phyloP scores from a whole-genome alignment of 2,113 vertebrate species.

The Benthochromis sp. region DNA sequence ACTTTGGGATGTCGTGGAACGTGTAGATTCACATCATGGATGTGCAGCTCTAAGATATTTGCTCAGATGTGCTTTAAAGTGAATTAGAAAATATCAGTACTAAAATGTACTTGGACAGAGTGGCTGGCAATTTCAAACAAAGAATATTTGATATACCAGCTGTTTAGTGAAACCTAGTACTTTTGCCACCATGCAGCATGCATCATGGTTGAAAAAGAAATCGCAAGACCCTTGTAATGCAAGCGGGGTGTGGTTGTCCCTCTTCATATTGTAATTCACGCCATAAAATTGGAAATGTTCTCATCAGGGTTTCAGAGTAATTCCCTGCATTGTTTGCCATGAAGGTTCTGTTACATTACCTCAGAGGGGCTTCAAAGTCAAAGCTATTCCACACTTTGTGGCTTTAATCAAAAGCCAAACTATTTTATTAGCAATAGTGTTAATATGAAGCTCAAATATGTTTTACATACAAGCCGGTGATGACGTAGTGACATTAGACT shows the following conservation, averaged over 20 bases:
- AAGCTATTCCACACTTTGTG: background rate
- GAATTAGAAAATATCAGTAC: background rate
- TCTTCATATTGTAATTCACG: background rate
- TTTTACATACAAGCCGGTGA: background rate
- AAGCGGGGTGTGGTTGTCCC: background rate
- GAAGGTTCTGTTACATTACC: background rate
- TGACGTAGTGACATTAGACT: background rate
- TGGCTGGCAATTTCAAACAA: background rate
- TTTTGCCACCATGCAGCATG: background rate
- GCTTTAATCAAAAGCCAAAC: background rate
- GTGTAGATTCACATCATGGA: background rate
- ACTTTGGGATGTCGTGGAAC: background rate
- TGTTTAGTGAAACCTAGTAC: background rate
- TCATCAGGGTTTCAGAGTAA: background rate
- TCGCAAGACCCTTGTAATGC: background rate
- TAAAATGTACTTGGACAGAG: background rate
- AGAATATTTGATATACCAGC: background rate
- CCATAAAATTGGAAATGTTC: background rate
- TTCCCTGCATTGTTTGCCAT: background rate
- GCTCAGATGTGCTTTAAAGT: background rate
- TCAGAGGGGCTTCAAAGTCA: background rate
- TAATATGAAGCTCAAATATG: background rate
- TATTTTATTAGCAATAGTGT: background rate
- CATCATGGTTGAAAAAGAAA: background rate
- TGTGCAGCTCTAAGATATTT: background rate